A percentile compares a stretch with the other conserved stretches of the same genome.
Evolutionary conservation across 2,113 vertebrate genomes (phyloP).

Genomic region (Cavia porcellus): DNA sequence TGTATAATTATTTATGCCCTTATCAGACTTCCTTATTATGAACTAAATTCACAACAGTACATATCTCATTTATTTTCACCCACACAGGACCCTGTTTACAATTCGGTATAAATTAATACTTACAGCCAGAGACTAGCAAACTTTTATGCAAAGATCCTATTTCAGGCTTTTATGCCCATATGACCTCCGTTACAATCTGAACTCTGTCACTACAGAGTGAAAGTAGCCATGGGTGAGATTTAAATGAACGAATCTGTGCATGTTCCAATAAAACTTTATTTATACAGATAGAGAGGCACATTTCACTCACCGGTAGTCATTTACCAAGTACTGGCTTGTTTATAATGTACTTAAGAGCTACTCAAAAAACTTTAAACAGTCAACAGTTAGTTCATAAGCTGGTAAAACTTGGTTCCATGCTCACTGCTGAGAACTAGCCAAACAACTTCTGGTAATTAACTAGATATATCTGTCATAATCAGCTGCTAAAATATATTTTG

Average conservation of each 20-base stretch:
- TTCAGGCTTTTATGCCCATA: neutral
- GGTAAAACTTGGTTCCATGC: neutral
- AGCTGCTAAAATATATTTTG: conserved; percentile 2
- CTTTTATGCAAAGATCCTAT: neutral
- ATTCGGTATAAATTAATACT: neutral
- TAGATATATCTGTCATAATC: neutral
- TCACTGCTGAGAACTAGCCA: neutral
- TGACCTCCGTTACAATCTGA: neutral
- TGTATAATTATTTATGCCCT: neutral
- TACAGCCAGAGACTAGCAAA: neutral
- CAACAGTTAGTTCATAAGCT: neutral
- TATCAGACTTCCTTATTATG: neutral
- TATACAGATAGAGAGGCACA: neutral
- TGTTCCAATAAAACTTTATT: neutral
- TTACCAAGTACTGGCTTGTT: neutral
- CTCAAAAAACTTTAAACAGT: neutral
- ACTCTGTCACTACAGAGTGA: neutral
- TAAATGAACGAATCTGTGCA: neutral
- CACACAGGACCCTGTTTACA: neutral
- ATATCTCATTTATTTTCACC: neutral
- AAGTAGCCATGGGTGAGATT: neutral
- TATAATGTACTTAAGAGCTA: neutral
- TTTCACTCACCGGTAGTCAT: neutral
- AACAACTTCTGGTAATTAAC: neutral
- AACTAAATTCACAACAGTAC: neutral